Evolutionary conservation across 2,888 invertebrate genomes (phyloP).

Genomic region (Neoitamus cyanurus): DNA sequence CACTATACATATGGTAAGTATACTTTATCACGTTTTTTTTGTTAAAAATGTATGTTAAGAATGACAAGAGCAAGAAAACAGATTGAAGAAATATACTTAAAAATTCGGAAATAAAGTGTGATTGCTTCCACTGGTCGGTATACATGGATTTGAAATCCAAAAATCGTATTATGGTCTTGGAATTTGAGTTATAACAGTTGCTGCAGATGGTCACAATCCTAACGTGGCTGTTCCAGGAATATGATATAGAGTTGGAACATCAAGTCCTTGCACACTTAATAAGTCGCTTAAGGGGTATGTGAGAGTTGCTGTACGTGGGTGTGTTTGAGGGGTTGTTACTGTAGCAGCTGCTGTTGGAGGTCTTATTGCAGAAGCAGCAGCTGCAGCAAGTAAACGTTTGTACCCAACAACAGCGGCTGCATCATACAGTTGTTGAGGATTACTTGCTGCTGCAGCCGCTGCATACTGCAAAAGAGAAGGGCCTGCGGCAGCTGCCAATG

Average conservation of each 20-base stretch:
- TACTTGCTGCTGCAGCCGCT: conserved; percentile 72
- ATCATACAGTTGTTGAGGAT: conserved; percentile 68
- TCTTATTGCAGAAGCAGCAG: conserved; percentile 63
- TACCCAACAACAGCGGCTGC: conserved; percentile 64
- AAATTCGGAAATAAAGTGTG: neutral
- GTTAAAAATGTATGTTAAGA: no score
- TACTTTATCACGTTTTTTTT: no score
- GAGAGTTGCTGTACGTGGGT: conserved; percentile 69
- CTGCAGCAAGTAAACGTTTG: conserved; percentile 65
- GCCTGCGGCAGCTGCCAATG: conserved; percentile 64
- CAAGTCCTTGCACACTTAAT: conserved; percentile 77
- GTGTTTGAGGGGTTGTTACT: conserved; percentile 67
- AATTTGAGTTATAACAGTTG: conserved; percentile 62
- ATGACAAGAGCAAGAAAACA: neutral
- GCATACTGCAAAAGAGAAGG: conserved; percentile 69
- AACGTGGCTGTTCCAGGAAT: conserved; percentile 76
- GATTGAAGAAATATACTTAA: neutral
- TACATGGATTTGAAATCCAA: neutral
- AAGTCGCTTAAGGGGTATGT: conserved; percentile 78
- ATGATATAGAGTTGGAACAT: conserved; percentile 75
- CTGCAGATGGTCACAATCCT: conserved; percentile 74
- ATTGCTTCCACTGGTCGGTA: neutral
- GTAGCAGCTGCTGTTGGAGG: conserved; percentile 56
- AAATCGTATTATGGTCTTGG: conserved; percentile 59
- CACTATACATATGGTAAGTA: no score